These are phyloP conservation scores for Lethocerus indicus DNA, from an alignment of 1,140 invertebrate species.

Conservation along the genomic window DNA sequence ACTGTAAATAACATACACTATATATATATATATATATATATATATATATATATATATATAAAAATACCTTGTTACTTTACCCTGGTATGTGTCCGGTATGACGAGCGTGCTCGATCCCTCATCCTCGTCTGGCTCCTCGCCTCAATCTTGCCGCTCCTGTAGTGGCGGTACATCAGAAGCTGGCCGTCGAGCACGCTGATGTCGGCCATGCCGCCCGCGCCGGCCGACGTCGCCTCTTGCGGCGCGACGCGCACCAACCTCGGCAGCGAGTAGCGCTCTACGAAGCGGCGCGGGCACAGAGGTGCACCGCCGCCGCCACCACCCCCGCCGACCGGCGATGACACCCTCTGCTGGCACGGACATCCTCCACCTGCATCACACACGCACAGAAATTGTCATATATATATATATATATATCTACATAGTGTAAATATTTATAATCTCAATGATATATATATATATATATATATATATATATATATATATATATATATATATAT, in stretches of 20 bases:
- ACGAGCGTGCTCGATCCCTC: constrained; percentile 8
- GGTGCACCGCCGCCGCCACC: constrained; percentile 1
- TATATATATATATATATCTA: not conserved
- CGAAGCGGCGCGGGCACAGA: constrained; percentile 11
- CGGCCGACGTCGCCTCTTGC: constrained; percentile 9
- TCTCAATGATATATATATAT: not conserved
- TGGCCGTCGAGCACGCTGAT: constrained; percentile 8
- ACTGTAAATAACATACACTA: not conserved
- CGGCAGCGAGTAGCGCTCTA: constrained; percentile 14
- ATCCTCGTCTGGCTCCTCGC: constrained; percentile 12
- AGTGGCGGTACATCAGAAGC: constrained; percentile 14
- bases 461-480: not conserved
- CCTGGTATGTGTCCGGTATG: constrained; percentile 14
- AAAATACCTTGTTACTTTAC: constrained; percentile 1
- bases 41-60: not conserved
- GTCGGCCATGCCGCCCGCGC: too few relatives aligned
- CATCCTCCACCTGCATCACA: not conserved
- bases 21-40: not conserved
- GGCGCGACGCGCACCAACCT: constrained; percentile 11
- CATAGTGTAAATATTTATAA: not conserved
- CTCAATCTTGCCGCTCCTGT: constrained; percentile 14
- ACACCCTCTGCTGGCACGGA: not conserved
- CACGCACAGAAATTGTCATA: not conserved
- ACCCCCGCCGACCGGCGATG: not conserved
- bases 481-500: not conserved